Conservation (phyloP, 2,113 vertebrate species). For the Pteronura brasiliensis region DNA sequence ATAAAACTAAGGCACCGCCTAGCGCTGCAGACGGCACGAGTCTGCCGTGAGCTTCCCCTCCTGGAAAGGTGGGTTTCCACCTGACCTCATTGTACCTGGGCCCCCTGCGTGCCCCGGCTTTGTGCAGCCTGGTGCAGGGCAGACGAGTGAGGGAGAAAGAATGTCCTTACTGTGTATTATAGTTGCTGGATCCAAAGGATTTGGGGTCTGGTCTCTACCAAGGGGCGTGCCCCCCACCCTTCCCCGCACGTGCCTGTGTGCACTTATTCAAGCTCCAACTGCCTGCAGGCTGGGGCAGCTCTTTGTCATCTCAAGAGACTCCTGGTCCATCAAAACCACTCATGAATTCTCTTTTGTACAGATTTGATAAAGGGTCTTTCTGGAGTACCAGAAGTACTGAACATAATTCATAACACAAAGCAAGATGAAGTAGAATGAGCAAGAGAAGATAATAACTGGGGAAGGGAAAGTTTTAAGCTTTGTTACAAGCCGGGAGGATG, state of each 20-base stretch:
- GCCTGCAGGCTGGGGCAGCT: background rate
- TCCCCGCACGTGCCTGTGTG: rapidly evolving
- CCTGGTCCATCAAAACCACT: background rate
- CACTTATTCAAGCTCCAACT: background rate
- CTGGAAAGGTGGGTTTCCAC: background rate
- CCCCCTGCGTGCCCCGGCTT: background rate
- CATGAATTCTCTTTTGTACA: constrained; percentile 19
- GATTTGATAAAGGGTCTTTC: constrained; percentile 66
- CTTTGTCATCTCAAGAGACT: constrained; percentile 27
- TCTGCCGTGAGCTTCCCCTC: background rate
- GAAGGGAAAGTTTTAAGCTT: constrained; percentile 51
- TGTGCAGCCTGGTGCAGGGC: background rate
- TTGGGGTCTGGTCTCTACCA: background rate
- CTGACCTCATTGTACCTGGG: background rate
- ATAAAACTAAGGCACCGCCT: background rate
- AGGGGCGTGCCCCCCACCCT: too few relatives aligned
- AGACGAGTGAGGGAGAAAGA: background rate
- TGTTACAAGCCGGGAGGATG: constrained; percentile 35
- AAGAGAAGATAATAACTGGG: constrained; percentile 13
- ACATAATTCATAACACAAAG: constrained; percentile 50
- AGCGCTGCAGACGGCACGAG: background rate
- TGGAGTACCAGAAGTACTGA: constrained; percentile 46
- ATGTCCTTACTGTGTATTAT: background rate
- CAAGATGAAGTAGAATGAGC: constrained; percentile 47
- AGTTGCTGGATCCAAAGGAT: background rate